A percentile compares a stretch with the other conserved stretches of the same genome.
These are phyloP conservation scores for Cryptosula pallasiana DNA, from an alignment of 2,888 invertebrate genomes.

Conservation along the genomic window DNA sequence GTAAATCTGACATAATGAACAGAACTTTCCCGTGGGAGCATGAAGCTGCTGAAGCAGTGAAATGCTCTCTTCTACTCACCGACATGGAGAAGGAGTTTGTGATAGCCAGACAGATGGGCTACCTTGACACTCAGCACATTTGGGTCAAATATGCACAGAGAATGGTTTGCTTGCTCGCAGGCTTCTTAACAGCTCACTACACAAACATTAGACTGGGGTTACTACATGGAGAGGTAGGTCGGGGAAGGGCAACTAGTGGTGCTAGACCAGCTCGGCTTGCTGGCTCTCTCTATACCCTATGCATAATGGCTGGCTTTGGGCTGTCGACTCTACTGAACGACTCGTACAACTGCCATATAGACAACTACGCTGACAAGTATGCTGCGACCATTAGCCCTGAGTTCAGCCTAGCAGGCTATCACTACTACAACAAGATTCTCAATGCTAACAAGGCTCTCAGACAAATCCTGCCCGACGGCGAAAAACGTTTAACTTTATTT, in stretches of 20 bases:
- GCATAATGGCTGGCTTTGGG: not conserved
- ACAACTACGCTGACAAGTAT: not conserved
- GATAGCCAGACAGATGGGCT: slow-evolving; percentile 15
- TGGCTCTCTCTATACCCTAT: not conserved
- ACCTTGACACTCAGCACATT: not conserved
- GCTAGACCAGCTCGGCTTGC: not conserved
- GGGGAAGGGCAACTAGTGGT: not conserved
- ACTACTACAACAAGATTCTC: slow-evolving; percentile 6
- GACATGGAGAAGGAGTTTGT: slow-evolving; percentile 6
- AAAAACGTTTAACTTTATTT: not conserved
- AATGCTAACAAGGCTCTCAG: not conserved
- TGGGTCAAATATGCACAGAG: not conserved
- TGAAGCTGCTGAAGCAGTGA: not conserved
- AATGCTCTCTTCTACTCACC: not conserved
- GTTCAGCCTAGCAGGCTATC: not conserved
- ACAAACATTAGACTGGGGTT: not conserved
- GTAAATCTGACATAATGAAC: not conserved
- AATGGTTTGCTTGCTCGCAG: not conserved
- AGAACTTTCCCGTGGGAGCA: slow-evolving; percentile 6
- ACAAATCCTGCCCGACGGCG: not conserved
- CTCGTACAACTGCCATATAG: not conserved
- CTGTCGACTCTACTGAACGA: not conserved
- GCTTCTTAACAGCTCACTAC: not conserved
- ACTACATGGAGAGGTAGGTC: not conserved
- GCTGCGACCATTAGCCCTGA: slow-evolving; percentile 6